Evolutionary conservation across 1,140 invertebrate genomes (phyloP).

Genomic region (Helicoverpa zea): DNA sequence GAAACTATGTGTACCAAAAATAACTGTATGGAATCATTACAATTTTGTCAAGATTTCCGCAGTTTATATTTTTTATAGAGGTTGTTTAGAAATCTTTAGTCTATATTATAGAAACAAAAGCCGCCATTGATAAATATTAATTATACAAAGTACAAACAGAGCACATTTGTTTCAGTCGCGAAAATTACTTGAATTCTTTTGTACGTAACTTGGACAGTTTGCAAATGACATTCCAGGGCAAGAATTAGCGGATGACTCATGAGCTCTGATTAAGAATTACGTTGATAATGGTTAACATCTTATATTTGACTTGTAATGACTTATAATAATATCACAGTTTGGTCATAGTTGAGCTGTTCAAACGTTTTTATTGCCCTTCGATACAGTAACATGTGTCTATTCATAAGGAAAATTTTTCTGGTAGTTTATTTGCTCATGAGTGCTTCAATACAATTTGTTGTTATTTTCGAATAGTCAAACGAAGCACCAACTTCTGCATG

Average conservation of each 20-base stretch:
- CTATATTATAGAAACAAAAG: neutral
- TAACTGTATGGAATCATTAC: too few relatives aligned
- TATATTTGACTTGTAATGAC: neutral
- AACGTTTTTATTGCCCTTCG: too few relatives aligned
- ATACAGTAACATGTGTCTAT: too few relatives aligned
- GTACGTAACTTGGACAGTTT: conserved; percentile 37
- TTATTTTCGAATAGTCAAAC: too few relatives aligned
- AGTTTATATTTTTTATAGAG: too few relatives aligned
- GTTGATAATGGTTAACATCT: neutral
- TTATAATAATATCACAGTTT: neutral
- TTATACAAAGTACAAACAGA: neutral
- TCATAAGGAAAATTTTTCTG: too few relatives aligned
- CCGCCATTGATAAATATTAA: neutral
- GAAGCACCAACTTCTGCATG: too few relatives aligned
- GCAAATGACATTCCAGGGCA: conserved; percentile 39
- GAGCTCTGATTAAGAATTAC: conserved; percentile 8
- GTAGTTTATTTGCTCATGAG: too few relatives aligned
- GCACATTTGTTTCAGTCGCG: neutral
- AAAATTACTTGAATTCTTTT: conserved; percentile 5
- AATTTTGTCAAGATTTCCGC: too few relatives aligned
- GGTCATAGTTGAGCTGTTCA: neutral
- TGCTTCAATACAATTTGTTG: too few relatives aligned
- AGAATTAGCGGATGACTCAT: conserved; percentile 15
- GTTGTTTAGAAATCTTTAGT: too few relatives aligned
- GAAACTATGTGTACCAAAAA: too few relatives aligned